Evolutionary conservation across 2,888 invertebrate species (phyloP), one percentile per base, ranked within the genome.

Genomic region (Halocaridina rubra): DNA sequence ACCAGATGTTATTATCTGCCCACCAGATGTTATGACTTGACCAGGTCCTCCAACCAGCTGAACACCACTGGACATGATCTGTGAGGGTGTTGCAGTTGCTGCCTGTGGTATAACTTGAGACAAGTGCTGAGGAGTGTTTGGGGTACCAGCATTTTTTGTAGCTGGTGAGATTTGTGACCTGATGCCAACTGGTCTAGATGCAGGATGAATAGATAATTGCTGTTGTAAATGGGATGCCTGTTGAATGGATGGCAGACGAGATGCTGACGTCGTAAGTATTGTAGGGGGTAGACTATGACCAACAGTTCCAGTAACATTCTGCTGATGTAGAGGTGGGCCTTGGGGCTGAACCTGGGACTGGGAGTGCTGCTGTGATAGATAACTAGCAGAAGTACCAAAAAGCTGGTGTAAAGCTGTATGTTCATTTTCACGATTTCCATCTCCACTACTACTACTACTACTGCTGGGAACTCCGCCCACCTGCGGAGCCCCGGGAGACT

Each of bases 21-120:
- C 80, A 27, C 81, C 76, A 59, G 86, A 86, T 30, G 80, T 80
- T 27, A 86, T 82, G 30, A 86, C 86, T 69, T 86, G 86, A 75
- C 71, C 76, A 32, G 67, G 78, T 8, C 80, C 82, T 22, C 86
- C 86, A 7, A 86, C 82, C 33, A 86, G 64, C 57, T 86, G 86
- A 8, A 86, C 82, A 74, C 82, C 77, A 64, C 80, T 74, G 19
- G 81, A 46, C 69, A 84, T 80, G 29, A 84, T 71, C 46, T 84
- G 84, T 39, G 79, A 67, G 22, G 71, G 61, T 30, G 72, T 33
- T 61, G 77, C 77, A 64, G 78, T 53, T 29, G 69, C 33, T 57
- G 82, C 57, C 33, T 84, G 82, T 19, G 82, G 69, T 57, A 84
- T 77, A 22, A 84, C 84, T 46, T 84, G 84, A 39, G 80, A 67